Evolutionary conservation across 2,113 vertebrate genomes (phyloP).

Genomic region (Genyomyrus donnyi): DNA sequence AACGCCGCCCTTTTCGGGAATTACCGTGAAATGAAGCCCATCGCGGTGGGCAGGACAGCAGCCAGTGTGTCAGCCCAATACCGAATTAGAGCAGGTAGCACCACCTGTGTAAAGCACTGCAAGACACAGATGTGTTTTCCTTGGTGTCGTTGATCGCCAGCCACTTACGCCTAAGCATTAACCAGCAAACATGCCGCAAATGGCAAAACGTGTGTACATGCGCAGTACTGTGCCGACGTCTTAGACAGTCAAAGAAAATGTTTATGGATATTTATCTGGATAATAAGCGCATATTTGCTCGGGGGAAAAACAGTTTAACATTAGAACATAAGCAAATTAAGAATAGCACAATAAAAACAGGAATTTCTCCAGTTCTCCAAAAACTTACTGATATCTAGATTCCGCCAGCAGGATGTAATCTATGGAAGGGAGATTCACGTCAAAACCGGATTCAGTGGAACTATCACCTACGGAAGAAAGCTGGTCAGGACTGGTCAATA

Average conservation of each 20-base stretch:
- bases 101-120: constrained; percentile 10
- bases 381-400: neutral
- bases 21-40: neutral
- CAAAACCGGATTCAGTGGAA: neutral
- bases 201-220: neutral
- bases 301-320: neutral
- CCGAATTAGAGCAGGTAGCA: neutral
- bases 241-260: neutral
- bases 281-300: neutral
- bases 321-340: neutral
- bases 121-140: neutral
- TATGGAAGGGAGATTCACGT: constrained; percentile 32
- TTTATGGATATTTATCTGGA: neutral
- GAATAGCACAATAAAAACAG: neutral
- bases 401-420: constrained; percentile 74
- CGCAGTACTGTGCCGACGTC: neutral
- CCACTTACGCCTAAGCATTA: neutral
- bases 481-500: neutral
- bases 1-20: neutral
- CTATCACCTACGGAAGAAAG: neutral
- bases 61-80: neutral
- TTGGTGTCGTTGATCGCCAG: constrained; percentile 10
- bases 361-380: neutral
- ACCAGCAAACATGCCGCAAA: neutral
- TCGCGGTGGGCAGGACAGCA: neutral